Base-by-base conservation (phyloP, 2,888 invertebrate genomes). In the Diadegma fenestrale region DNA sequence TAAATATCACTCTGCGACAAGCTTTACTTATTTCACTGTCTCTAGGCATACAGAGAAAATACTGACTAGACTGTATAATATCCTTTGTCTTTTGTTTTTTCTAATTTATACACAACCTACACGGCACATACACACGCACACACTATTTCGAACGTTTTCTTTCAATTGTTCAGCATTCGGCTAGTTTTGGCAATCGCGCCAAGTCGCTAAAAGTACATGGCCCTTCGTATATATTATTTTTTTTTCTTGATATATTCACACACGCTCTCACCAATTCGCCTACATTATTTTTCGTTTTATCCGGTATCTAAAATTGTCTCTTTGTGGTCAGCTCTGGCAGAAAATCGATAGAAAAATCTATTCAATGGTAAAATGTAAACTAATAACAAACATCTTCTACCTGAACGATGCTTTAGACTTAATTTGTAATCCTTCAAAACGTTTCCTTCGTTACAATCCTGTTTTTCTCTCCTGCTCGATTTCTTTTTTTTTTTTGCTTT, bases 271-370 rank as follows among this genome's bases (percentile, higher is more conserved):
- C 61, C 30, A 71, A 45, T 79, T 84, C 43, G 58, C 81, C 75
- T 84, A 78, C 78, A 87, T 80, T 82, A 64, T 71, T 30, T 72
- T 81, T 81, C 58, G 22, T 30, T 88, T 80, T 83, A 85, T 88
- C 88, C 86, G 87, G 63, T 82, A 80, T 64, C 66, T 83, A 82
- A 78, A 87, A 86, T 87, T 82, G 88, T 87, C 81, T 86, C 79
- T 86, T 72, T 84, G 76, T 78, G 86, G 86, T 84, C 68, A 80
- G 71, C 80, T 76, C 64, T 86, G 78, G 82, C 83, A 83, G 75
- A 83, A 84, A 83, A 85, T 87, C 68, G 82, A 86, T 87, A 81
- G 82, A 88, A 87, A n/a, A 87, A 87, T 86, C 73, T 87, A 83
- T 86, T 77, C 58, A 64, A 64, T 82, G 72, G 80, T 77, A 83